These are phyloP conservation scores for Formica exsecta DNA, from an alignment of 1,140 invertebrate genomes.

Conservation along the genomic window DNA sequence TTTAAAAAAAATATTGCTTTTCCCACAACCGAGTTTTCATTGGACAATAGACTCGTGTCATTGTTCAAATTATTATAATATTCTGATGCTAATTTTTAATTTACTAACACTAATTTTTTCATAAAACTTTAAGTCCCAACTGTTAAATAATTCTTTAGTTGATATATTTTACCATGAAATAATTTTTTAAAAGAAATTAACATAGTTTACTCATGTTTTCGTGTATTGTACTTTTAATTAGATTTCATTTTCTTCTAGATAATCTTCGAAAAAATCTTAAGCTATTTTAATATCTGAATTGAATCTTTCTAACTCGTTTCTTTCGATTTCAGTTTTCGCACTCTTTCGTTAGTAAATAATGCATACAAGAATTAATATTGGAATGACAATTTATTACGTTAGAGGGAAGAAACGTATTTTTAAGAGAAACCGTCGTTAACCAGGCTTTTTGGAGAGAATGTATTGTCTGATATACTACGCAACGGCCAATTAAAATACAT, in stretches of 20 bases:
- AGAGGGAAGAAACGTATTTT: background rate
- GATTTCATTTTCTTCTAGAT: background rate
- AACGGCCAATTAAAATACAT: conserved; percentile 85
- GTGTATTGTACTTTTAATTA: background rate
- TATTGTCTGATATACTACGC: conserved; percentile 61
- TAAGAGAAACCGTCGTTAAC: background rate
- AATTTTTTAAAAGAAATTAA: no score
- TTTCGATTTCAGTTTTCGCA: background rate
- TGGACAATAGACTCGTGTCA: no score
- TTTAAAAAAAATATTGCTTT: no score
- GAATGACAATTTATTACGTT: background rate
- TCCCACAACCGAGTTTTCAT: no score
- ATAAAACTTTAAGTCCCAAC: no score
- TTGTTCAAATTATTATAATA: no score
- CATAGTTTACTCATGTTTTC: no score
- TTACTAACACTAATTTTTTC: no score
- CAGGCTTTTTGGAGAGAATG: conserved; percentile 28
- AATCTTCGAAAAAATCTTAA: background rate
- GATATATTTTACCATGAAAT: no score
- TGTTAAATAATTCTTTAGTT: no score
- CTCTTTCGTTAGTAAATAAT: background rate
- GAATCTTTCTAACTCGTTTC: background rate
- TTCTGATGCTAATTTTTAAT: no score
- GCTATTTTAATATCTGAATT: background rate
- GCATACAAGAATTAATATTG: background rate